These are phyloP conservation scores for Fragum fragum DNA, from an alignment of 2,888 invertebrate species.

Conservation along the genomic window DNA sequence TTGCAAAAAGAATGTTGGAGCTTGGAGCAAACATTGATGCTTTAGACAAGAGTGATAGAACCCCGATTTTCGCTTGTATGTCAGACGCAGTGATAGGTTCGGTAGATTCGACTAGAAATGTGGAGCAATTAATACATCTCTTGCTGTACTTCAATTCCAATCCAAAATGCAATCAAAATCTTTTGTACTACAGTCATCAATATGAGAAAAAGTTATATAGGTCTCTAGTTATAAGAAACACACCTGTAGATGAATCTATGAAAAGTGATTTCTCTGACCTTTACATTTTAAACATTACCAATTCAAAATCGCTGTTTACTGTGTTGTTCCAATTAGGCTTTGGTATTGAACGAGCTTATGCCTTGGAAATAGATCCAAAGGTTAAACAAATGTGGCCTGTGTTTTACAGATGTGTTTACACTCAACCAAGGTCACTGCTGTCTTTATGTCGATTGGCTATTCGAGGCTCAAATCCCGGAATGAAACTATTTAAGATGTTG, in stretches of 20 bases:
- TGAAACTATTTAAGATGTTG: not conserved
- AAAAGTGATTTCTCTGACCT: not conserved
- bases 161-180: not conserved
- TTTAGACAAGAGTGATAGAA: not conserved
- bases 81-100: not conserved
- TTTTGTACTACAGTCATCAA: not conserved
- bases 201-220: not conserved
- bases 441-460: not conserved
- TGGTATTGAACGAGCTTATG: not conserved
- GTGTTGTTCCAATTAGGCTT: not conserved
- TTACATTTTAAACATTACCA: not conserved
- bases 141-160: not conserved
- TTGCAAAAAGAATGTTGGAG: not conserved
- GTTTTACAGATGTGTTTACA: not conserved
- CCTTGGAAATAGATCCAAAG: not conserved
- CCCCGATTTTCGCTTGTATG: not conserved
- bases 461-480: not conserved
- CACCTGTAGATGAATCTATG: not conserved
- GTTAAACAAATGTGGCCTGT: slow-evolving; percentile 1
- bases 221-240: not conserved
- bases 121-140: not conserved
- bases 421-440: not conserved
- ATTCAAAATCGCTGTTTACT: not conserved
- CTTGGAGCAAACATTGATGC: not conserved
- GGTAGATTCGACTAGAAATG: no score